Evolutionary conservation across 2,113 vertebrate genomes (phyloP).

Genomic region (Triplophysa tibetana): DNA sequence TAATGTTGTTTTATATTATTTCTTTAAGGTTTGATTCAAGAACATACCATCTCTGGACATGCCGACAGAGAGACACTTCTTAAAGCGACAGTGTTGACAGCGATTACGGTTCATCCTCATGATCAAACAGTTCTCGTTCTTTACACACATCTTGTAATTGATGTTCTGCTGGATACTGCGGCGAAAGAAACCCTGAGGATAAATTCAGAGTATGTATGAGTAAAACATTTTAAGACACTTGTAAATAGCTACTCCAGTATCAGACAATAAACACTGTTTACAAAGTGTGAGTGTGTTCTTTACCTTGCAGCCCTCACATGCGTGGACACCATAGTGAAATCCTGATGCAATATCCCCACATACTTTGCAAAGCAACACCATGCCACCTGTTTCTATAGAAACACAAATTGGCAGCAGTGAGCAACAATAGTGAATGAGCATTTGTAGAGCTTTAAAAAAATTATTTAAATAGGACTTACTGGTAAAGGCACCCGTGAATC

Average conservation of each 20-base stretch:
- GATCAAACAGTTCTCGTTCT: slow-evolving; percentile 80
- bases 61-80: slow-evolving; percentile 81
- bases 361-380: slow-evolving; percentile 82
- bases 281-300: slow-evolving; percentile 19
- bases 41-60: slow-evolving; percentile 79
- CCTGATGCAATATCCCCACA: slow-evolving; percentile 81
- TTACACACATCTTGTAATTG: slow-evolving; percentile 82
- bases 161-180: slow-evolving; percentile 83
- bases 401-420: slow-evolving; percentile 8
- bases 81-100: slow-evolving; percentile 82
- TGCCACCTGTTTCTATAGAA: slow-evolving; percentile 73
- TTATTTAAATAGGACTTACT: slow-evolving; percentile 60
- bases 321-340: slow-evolving; percentile 82
- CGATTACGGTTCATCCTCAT: slow-evolving; percentile 82
- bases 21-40: too few relatives aligned
- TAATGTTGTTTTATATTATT: too few relatives aligned
- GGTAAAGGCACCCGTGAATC: slow-evolving; percentile 72
- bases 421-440: too few relatives aligned
- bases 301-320: slow-evolving; percentile 83
- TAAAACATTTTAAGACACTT: too few relatives aligned
- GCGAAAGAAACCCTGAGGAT: slow-evolving; percentile 76
- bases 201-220: too few relatives aligned
- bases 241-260: too few relatives aligned
- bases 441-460: too few relatives aligned
- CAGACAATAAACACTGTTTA: too few relatives aligned